Base-by-base conservation (phyloP, 2,888 invertebrate genomes). In the Chrysomela aeneicollis region DNA sequence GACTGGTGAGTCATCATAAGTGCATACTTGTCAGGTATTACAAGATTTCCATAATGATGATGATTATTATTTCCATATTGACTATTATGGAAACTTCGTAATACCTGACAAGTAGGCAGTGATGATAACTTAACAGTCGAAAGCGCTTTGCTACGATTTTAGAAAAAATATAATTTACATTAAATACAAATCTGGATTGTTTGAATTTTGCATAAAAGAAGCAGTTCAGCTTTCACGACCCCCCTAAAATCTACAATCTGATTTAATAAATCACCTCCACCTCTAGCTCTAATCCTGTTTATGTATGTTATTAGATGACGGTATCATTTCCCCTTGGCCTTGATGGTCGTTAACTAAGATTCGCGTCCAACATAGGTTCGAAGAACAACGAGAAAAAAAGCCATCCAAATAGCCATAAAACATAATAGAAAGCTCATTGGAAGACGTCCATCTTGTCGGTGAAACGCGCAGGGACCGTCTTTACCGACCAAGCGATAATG, bases 391-490 rank as follows among this genome's bases (percentile, higher is more conserved):
- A 68, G 68, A 71, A 71, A 71, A 69, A 67, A 58, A 61, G 65
- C 67, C 63, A 72, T 70, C 69, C 71, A 71, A 71, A 69, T 63
- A 62, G 65, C 71, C 75, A 77, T 77, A 78, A 78, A 79, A 79
- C 77, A 78, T 78, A 79, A 80, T 80, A 77, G 79, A 79, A 79
- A 77, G 75, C 76, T 77, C 77, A 73, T 78, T 75, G 70, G 72
- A 73, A 74, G 76, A 76, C 74, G 73, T 78, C 78, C 77, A 78
- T 78, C 76, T 77, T 74, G 74, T 71, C 66, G 71, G 68, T 69
- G 37, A 64, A 71, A 74, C 74, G 74, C 75, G 75, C 67, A 74
- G 70, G 61, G 74, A 71, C 71, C 72, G 74, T 76, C 74, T 76
- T 72, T 68, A 67, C 71, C 72, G 75, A 71, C 69, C 68, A 65